Conservation (phyloP, 2,113 vertebrate genomes). For the Danionella cerebrum region DNA sequence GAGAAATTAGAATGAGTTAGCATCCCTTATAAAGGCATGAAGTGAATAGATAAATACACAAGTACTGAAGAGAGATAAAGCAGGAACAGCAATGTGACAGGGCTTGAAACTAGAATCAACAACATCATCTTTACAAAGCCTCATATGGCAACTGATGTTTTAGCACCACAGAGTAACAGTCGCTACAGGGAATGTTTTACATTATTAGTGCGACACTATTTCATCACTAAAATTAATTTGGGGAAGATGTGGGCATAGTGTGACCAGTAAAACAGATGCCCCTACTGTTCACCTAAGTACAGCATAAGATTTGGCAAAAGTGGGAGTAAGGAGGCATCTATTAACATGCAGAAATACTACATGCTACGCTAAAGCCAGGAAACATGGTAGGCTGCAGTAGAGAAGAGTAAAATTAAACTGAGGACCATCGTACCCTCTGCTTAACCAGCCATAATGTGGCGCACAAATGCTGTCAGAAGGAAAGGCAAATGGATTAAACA, state of each 20-base stretch:
- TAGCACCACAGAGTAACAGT: neutral
- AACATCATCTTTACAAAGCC: neutral
- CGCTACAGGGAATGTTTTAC: neutral
- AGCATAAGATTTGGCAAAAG: slow-evolving; percentile 2
- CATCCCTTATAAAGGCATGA: slow-evolving; percentile 19
- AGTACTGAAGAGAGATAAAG: slow-evolving; percentile 58
- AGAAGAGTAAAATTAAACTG: slow-evolving; percentile 43
- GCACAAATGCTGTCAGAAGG: slow-evolving; percentile 62
- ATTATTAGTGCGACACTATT: too few species aligned
- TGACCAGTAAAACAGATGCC: neutral
- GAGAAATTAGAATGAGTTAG: slow-evolving; percentile 26
- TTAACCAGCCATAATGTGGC: slow-evolving; percentile 68
- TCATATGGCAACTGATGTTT: neutral
- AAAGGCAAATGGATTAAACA: slow-evolving; percentile 48
- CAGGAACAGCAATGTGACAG: slow-evolving; percentile 64
- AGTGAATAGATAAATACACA: slow-evolving; percentile 3
- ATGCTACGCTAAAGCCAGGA: slow-evolving; percentile 61
- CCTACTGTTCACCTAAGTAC: neutral
- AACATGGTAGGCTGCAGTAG: slow-evolving; percentile 37
- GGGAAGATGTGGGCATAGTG: neutral
- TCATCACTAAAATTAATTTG: too few species aligned
- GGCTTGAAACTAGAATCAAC: slow-evolving; percentile 63
- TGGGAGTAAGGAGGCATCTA: slow-evolving; percentile 5
- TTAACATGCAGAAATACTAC: slow-evolving; percentile 46
- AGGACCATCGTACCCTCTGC: slow-evolving; percentile 48